Conservation (phyloP, 92 coral and sea anemone genomes). For the Paramuricea clavata region DNA sequence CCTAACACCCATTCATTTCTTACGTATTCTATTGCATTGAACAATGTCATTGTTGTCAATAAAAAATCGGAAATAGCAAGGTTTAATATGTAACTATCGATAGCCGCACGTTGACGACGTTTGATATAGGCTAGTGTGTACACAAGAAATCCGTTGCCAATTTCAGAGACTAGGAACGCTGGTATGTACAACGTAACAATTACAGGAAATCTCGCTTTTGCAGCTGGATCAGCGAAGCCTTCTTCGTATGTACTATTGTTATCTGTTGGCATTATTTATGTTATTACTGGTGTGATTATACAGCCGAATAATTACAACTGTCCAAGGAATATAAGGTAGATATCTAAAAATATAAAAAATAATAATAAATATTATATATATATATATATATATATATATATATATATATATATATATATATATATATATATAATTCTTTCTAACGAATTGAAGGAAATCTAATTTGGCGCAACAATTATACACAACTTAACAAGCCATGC, state of each 20-base stretch:
- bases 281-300: not conserved
- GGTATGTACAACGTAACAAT: not conserved
- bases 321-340: too few relatives aligned
- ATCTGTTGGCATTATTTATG: not conserved
- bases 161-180: not conserved
- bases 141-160: slow-evolving; percentile 12
- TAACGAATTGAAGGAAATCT: too few relatives aligned
- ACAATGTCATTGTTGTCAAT: slow-evolving; percentile 13
- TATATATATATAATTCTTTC: too few relatives aligned
- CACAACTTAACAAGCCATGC: too few relatives aligned
- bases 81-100: slow-evolving; percentile 7
- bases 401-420: too few relatives aligned
- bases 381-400: too few relatives aligned
- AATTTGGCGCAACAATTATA: too few relatives aligned
- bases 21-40: not conserved
- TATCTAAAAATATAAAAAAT: too few relatives aligned
- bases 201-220: not conserved
- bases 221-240: not conserved
- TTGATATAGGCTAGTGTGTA: not conserved
- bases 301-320: too few relatives aligned
- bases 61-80: slow-evolving; percentile 22
- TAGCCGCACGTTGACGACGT: not conserved
- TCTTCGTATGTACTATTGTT: not conserved
- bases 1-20: slow-evolving; percentile 10
- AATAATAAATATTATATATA: too few relatives aligned